Evolutionary conservation across 2,797 vertebrate genomes (phyloP).

Genomic region (Phataginus tetradactyla): DNA sequence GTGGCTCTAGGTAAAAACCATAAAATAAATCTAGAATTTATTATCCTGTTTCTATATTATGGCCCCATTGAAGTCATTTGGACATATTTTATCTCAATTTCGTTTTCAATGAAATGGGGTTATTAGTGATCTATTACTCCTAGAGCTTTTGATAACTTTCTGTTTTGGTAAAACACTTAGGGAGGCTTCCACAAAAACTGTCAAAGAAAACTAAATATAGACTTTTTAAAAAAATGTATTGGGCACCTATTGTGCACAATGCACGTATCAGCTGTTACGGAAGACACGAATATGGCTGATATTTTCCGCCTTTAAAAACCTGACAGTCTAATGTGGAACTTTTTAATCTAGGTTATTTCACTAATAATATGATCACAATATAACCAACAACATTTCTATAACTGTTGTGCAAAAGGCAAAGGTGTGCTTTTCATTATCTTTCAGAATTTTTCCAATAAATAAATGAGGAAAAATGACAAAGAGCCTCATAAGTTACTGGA

Average conservation of each 20-base stretch:
- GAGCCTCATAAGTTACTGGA: constrained; percentile 20
- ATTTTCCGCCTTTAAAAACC: constrained; percentile 23
- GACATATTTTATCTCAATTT: constrained; percentile 44
- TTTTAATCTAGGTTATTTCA: constrained; percentile 15
- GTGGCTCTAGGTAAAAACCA: constrained; percentile 40
- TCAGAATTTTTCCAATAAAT: constrained; percentile 9
- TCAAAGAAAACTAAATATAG: constrained; percentile 38
- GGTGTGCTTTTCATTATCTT: constrained; percentile 17
- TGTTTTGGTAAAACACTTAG: constrained; percentile 48
- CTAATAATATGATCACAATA: constrained; percentile 3
- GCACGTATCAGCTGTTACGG: not conserved
- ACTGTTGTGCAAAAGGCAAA: not conserved
- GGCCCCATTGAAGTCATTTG: constrained; percentile 26
- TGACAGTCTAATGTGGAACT: not conserved
- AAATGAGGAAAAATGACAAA: not conserved
- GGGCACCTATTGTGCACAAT: not conserved
- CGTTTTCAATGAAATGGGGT: not conserved
- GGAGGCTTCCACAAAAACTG: constrained; percentile 7
- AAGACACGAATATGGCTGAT: constrained; percentile 33
- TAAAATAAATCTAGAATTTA: constrained; percentile 50
- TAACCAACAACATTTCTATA: not conserved
- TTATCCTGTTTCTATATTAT: constrained; percentile 43
- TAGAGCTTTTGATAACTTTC: constrained; percentile 43
- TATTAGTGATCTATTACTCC: constrained; percentile 24
- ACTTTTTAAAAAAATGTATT: not conserved